Evolutionary conservation across 2,888 invertebrate genomes (phyloP).

Genomic region (Melitaea athalia): DNA sequence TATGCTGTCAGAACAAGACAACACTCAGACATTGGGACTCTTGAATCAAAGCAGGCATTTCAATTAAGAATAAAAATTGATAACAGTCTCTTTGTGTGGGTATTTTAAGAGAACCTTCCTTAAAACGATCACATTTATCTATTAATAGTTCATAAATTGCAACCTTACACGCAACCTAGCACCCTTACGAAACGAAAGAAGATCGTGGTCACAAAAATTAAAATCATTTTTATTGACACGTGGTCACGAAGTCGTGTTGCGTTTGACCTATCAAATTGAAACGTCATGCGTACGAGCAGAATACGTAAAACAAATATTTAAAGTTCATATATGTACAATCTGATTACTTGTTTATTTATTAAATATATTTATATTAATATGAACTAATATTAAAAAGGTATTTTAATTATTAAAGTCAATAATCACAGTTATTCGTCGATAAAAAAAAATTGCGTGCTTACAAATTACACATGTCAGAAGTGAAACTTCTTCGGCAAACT

Average conservation of each 20-base stretch:
- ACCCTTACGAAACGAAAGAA: conserved; percentile 18
- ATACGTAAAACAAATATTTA: conserved; percentile 3
- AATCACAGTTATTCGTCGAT: too few species aligned
- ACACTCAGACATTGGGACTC: too few species aligned
- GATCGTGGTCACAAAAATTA: conserved; percentile 25
- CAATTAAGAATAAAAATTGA: too few species aligned
- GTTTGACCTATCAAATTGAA: conserved; percentile 27
- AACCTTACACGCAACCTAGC: conserved; percentile 20
- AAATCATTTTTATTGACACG: conserved; percentile 25
- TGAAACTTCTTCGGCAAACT: too few species aligned
- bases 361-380: background rate
- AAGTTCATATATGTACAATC: background rate
- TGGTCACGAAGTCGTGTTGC: conserved; percentile 32
- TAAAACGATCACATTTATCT: background rate
- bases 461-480: too few species aligned
- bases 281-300: conserved; percentile 16
- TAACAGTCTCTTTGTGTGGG: too few species aligned
- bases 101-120: background rate
- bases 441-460: too few species aligned
- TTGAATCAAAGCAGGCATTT: too few species aligned
- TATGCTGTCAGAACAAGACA: too few species aligned
- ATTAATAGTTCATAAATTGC: conserved; percentile 1
- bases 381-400: too few species aligned
- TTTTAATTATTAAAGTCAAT: too few species aligned
- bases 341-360: background rate